These are phyloP conservation scores for Acanthaster planci DNA, from an alignment of 35 echinoderm and acorn worm genomes.

Conservation along the genomic window DNA sequence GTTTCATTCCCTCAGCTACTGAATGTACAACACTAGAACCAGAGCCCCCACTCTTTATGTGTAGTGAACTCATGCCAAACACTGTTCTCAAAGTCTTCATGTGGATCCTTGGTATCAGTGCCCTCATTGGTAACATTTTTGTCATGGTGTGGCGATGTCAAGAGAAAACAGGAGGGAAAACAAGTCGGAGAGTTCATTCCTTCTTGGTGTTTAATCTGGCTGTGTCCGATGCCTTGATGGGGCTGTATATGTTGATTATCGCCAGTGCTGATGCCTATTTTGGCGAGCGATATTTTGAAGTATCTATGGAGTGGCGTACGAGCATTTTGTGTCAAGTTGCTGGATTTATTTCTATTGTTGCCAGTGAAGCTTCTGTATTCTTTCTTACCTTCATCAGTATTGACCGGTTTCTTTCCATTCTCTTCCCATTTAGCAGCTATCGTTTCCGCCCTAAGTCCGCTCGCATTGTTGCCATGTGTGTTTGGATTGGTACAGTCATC, in stretches of 20 bases:
- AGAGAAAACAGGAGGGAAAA: background rate
- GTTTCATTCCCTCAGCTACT: conserved; percentile 27
- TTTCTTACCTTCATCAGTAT: conserved; percentile 68
- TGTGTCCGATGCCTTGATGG: conserved; percentile 73
- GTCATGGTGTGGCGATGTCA: conserved; percentile 30
- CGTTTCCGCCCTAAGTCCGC: conserved; percentile 54
- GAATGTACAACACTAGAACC: conserved; percentile 54
- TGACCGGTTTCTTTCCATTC: conserved; percentile 64
- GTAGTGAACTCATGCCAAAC: conserved; percentile 36
- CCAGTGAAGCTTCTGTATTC: conserved; percentile 70
- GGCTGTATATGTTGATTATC: conserved; percentile 70
- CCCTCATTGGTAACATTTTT: conserved; percentile 40
- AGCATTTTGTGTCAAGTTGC: conserved; percentile 49
- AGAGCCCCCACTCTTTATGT: conserved; percentile 35
- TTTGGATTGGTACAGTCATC: conserved; percentile 52
- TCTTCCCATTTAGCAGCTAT: conserved; percentile 70
- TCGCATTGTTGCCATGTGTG: background rate
- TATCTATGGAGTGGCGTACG: conserved; percentile 45
- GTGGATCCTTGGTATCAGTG: conserved; percentile 48
- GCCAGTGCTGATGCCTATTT: conserved; percentile 60
- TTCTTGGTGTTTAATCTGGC: conserved; percentile 64
- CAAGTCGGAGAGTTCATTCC: conserved; percentile 43
- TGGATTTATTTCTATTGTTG: conserved; percentile 69
- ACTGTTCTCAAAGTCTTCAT: conserved; percentile 47
- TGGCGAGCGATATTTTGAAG: conserved; percentile 59